Base-by-base conservation (phyloP, 2,888 invertebrate genomes). In the Hirtodrosophila alboralis region DNA sequence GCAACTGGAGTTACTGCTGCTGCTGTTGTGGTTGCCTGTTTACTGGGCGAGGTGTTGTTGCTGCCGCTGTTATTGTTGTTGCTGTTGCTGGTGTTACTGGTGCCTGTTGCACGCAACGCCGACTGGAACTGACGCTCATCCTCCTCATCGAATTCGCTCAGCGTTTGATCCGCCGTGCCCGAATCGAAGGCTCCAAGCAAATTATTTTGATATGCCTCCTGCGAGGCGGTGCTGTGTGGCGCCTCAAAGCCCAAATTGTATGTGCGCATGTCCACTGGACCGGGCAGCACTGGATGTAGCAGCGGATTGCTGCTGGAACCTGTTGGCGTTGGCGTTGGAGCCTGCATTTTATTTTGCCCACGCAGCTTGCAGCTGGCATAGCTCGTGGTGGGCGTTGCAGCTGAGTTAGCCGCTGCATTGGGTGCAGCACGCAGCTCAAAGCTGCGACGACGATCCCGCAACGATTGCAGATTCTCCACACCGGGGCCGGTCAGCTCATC, bases 181-280 rank as follows among this genome's bases (percentile, higher is more conserved):
- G 92, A 93, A 30, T 94, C 93, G 80, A 95, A 95, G 6, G 92
- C 92, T 13, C 93, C 93, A 4, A 94, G 83, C 37, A 95, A 88
- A 86, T 95, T 93, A 31, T 89, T 90, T 53, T 93, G 92, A 68
- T 93, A 94, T 0, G 93, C 92, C 65, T 94, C 94, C 58, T 90
- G 90, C 12, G 89, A 89, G 7, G 90, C 87, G 4, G 91, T 91
- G 65, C 92, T 92, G 49, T 91, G 89, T 12, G 91, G 91, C 13
- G 89, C 85, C 58, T 91, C 90, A 41, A 88, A 91, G 18, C 87
- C 89, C 13, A 93, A 92, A 84, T 94, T 95, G 88, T 96, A 96
- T 0, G 96, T 96, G 48, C 96, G 93, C 96, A 96, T 96, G 88
- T 96, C 96, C 0, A 96, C 96, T 0, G 96, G 96, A 1, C 96